Base-by-base conservation (phyloP, 1,140 invertebrate genomes). In the Heliconius himera region DNA sequence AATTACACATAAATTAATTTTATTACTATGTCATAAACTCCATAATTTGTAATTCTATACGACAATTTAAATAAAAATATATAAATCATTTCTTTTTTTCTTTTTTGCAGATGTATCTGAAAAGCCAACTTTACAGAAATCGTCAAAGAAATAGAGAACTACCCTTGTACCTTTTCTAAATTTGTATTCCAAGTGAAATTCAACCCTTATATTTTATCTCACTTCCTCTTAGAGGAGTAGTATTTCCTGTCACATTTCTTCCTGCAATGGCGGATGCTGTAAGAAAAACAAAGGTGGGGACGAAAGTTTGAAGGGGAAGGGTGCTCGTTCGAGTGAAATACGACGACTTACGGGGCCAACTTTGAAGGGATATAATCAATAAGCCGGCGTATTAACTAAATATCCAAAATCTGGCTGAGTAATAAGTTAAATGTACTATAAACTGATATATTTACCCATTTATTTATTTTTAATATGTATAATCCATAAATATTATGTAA, bases 221-320 rank as follows among this genome's bases (percentile, higher is more conserved):
- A 11, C 74, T 88, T 56, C 49, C 81, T 81, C 81, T 20, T 60
- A 56, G 22, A 20, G 36, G 33, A 41, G 75, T 78, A 79, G 75
- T 70, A 71, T 16, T 46, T 26, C 85, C 84, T 83, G 78, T 74
- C 74, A 83, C 84, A 70, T 26, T 76, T 66, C n/a, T 54, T 51
- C 20, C 36, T n/a, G 46, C 70, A 70, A 93, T 93, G 90, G 91
- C 90, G 89, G 90, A 91, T 89, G 90, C 89, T 89, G 89, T 78
- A 81, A 78, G 60, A 66, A 66, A 66, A 66, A 66, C 60, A 66
- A 66, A 13, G 83, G 86, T 84, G 77, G 85, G 80, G 79, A 81
- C 80, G 76, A 76, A 81, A 81, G 79, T 81, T 84, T 73, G 77
- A 76, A 84, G 83, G 81, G 80, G 82, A 77, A 75, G 81, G 78